phyloP scores from a whole-genome alignment of 53 echinoderm and acorn worm species.

The Patiria pectinifera region DNA sequence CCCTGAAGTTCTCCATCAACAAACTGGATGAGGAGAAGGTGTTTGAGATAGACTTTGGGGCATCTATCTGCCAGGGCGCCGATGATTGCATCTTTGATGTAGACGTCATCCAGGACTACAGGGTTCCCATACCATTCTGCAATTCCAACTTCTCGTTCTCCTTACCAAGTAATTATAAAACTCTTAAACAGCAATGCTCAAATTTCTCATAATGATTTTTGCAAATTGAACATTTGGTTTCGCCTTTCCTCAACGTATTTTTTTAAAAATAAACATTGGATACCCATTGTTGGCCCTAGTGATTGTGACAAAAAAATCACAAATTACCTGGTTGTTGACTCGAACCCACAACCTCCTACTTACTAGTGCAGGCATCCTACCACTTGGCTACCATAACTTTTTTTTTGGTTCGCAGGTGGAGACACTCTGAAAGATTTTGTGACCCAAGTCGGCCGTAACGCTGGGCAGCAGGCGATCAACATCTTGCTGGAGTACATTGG shows the following conservation, averaged over 20 bases:
- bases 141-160: slow-evolving; percentile 55
- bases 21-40: slow-evolving; percentile 25
- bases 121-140: slow-evolving; percentile 47
- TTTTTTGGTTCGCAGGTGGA: slow-evolving; percentile 1
- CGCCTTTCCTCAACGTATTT: no score
- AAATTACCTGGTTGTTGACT: no score
- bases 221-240: no score
- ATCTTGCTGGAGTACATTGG: slow-evolving; percentile 44
- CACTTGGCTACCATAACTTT: background rate
- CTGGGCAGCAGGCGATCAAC: slow-evolving; percentile 29
- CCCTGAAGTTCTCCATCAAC: slow-evolving; percentile 34
- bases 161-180: slow-evolving; percentile 33
- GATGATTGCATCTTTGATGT: slow-evolving; percentile 45
- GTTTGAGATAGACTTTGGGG: slow-evolving; percentile 58
- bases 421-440: slow-evolving; percentile 36
- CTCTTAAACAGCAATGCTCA: no score
- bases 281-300: no score
- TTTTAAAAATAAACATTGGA: no score
- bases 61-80: slow-evolving; percentile 9
- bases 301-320: no score
- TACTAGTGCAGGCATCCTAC: no score
- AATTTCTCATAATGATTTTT: no score
- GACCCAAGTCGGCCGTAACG: slow-evolving; percentile 18
- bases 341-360: no score
- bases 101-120: slow-evolving; percentile 24